These are phyloP conservation scores for Drosophila willistoni DNA, from an alignment of 1,140 invertebrate genomes.

Conservation along the genomic window DNA sequence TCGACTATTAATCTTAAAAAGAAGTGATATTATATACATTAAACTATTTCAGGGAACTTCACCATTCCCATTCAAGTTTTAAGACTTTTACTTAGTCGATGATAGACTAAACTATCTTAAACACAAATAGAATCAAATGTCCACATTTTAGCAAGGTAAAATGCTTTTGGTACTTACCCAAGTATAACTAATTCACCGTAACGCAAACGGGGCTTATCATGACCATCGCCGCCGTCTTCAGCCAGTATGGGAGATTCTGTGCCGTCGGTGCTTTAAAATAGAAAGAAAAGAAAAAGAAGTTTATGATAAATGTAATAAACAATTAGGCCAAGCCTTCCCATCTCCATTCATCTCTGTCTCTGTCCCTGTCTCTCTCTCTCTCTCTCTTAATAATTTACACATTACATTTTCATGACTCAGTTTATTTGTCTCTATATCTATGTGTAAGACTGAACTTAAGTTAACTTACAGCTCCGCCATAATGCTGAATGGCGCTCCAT, in stretches of 20 bases:
- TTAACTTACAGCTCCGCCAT: constrained; percentile 26
- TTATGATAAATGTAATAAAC: constrained; percentile 30
- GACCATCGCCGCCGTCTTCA: constrained; percentile 87
- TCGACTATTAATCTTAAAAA: neutral
- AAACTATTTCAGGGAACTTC: no score
- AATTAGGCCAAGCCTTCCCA: constrained; percentile 3
- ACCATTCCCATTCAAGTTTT: no score
- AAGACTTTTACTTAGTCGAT: no score
- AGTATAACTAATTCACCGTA: constrained; percentile 97
- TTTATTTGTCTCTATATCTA: neutral
- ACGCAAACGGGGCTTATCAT: constrained; percentile 90
- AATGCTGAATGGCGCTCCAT: constrained; percentile 19
- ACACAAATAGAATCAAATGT: no score
- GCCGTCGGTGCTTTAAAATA: constrained; percentile 87
- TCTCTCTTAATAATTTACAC: neutral
- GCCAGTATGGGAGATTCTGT: constrained; percentile 88
- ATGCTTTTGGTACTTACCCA: constrained; percentile 87
- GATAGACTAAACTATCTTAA: no score
- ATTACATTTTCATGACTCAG: constrained; percentile 18
- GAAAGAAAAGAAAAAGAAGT: constrained; percentile 16
- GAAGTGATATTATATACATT: no score
- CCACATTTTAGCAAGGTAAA: no score
- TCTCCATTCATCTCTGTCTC: neutral
- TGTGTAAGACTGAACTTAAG: constrained; percentile 9
- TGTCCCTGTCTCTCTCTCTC: neutral